A percentile compares a stretch with the other conserved stretches of the same genome.
Conservation (phyloP, 2,888 invertebrate species). For the Bombylius major region DNA sequence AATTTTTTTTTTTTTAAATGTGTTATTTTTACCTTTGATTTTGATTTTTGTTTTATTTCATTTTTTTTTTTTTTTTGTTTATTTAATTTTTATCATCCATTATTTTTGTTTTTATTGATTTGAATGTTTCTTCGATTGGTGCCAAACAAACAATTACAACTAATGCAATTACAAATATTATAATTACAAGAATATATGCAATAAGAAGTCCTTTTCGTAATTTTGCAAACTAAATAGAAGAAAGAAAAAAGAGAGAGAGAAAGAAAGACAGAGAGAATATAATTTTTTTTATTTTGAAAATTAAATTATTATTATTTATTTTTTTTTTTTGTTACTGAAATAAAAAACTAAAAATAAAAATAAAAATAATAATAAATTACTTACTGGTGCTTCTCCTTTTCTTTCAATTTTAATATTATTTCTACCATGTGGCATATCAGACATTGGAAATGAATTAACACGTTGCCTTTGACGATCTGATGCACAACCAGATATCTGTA, state of each 20-base stretch:
- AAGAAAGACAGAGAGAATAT: background rate
- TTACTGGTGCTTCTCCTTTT: conserved; percentile 67
- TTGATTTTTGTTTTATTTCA: too few species aligned
- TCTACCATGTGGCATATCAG: conserved; percentile 53
- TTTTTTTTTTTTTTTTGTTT: background rate
- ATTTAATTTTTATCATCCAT: conserved; percentile 5
- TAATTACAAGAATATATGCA: conserved; percentile 61
- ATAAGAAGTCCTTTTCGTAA: conserved; percentile 65
- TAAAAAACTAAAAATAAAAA: background rate
- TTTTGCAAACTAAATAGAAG: conserved; percentile 51
- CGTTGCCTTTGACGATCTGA: conserved; percentile 62
- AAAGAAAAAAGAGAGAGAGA: background rate
- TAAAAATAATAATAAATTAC: too few species aligned
- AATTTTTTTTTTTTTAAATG: too few species aligned
- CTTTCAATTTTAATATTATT: conserved; percentile 55
- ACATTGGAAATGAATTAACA: conserved; percentile 75
- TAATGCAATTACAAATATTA: conserved; percentile 56
- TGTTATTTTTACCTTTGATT: too few species aligned
- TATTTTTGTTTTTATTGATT: conserved; percentile 11
- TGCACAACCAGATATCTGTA: conserved; percentile 62
- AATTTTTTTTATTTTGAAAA: too few species aligned
- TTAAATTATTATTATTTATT: too few species aligned
- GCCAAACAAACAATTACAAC: conserved; percentile 63
- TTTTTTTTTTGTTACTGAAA: background rate
- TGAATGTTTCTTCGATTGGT: conserved; percentile 54